Evolutionary conservation across 1,140 invertebrate species (phyloP).

Genomic region (Hyles vespertilio): DNA sequence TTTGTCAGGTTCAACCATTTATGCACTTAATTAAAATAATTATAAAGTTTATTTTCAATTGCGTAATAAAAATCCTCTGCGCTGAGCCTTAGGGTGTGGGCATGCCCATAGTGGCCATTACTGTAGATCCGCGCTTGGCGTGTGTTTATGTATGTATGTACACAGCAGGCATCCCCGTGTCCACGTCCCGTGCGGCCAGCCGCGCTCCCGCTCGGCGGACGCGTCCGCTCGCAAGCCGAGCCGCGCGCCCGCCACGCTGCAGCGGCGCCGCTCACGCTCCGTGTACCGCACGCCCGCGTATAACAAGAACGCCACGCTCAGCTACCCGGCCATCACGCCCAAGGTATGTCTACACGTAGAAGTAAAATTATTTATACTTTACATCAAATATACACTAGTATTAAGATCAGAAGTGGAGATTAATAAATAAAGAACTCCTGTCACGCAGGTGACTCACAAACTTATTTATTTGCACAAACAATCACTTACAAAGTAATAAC

Average conservation of each 20-base stretch:
- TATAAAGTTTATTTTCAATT: too few species aligned
- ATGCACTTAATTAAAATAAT: too few species aligned
- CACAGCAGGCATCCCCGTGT: slow-evolving; percentile 24
- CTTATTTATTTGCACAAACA: too few species aligned
- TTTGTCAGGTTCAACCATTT: too few species aligned
- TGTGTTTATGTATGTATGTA: not conserved
- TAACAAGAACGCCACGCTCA: slow-evolving; percentile 41
- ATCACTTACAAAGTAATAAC: too few species aligned
- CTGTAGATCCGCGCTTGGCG: not conserved
- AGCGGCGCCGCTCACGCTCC: slow-evolving; percentile 43
- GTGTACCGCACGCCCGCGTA: slow-evolving; percentile 57
- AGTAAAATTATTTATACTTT: too few species aligned
- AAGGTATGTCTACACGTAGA: slow-evolving; percentile 35
- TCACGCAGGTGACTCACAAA: too few species aligned
- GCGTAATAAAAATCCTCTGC: too few species aligned
- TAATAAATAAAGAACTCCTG: not conserved
- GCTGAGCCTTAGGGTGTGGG: too few species aligned
- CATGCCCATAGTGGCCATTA: too few species aligned
- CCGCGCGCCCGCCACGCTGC: slow-evolving; percentile 17
- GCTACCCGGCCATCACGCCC: slow-evolving; percentile 64
- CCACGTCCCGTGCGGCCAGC: slow-evolving; percentile 13
- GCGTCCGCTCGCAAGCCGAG: slow-evolving; percentile 21
- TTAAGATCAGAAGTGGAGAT: not conserved
- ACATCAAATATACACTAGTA: too few species aligned
- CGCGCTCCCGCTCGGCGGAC: slow-evolving; percentile 55